These are phyloP conservation scores for Etheostoma cragini DNA, from an alignment of 2,113 vertebrate species.

Conservation along the genomic window DNA sequence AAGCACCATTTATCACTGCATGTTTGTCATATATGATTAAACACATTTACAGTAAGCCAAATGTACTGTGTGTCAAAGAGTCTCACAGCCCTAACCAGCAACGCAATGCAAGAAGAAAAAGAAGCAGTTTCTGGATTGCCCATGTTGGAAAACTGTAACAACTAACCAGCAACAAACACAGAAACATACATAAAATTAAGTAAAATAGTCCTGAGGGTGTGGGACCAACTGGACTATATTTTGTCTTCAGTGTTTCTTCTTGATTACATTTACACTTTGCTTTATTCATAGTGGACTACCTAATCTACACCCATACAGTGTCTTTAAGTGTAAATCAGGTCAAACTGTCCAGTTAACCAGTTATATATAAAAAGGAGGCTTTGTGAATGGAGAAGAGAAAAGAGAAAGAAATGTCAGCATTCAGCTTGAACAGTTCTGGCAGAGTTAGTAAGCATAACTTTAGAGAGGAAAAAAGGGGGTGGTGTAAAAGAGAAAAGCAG, in stretches of 20 bases:
- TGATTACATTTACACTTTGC: not conserved
- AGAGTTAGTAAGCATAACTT: slow-evolving; percentile 56
- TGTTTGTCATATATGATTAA: not conserved
- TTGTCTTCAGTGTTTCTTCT: no score
- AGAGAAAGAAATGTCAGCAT: slow-evolving; percentile 3
- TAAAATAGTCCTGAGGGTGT: no score
- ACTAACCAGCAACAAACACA: not conserved
- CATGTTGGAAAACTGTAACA: not conserved
- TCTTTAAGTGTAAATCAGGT: no score
- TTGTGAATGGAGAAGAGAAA: not conserved
- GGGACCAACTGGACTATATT: not conserved
- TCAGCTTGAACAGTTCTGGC: slow-evolving; percentile 42
- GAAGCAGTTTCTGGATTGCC: not conserved
- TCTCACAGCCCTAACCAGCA: not conserved
- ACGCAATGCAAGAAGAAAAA: not conserved
- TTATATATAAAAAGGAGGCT: slow-evolving; percentile 4
- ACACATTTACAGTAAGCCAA: not conserved
- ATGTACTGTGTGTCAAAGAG: not conserved
- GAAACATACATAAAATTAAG: not conserved
- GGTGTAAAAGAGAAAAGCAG: slow-evolving; percentile 37
- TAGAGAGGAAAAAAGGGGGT: slow-evolving; percentile 48
- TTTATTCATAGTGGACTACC: not conserved
- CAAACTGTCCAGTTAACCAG: not conserved
- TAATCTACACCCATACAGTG: no score
- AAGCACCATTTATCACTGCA: not conserved